Conservation (phyloP, 2,797 vertebrate species). For the Lagorchestes hirsutus region DNA sequence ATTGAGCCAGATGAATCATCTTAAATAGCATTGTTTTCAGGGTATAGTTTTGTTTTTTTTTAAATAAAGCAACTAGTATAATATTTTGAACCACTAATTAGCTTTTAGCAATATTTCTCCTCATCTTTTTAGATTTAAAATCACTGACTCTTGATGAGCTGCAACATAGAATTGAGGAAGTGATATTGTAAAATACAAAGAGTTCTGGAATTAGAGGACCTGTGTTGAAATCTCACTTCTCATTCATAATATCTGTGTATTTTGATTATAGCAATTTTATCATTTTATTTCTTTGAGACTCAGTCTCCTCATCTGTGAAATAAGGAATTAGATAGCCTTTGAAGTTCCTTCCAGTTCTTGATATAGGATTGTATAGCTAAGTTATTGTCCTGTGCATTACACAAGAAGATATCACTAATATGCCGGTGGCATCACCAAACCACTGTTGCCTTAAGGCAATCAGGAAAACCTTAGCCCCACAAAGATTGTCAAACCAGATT, state of each 20-base stretch:
- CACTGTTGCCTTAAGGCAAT: slow-evolving; percentile 70
- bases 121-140: slow-evolving; percentile 30
- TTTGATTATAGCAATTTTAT: too few species aligned
- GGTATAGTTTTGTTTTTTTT: neutral
- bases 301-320: neutral
- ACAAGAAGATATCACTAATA: slow-evolving; percentile 22
- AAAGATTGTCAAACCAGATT: slow-evolving; percentile 26
- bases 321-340: neutral
- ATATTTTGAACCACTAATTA: slow-evolving; percentile 40
- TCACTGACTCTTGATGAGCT: slow-evolving; percentile 8
- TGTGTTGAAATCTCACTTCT: neutral
- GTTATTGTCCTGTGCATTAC: slow-evolving; percentile 12
- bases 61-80: slow-evolving; percentile 25
- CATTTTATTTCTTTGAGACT: too few species aligned
- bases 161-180: neutral
- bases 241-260: neutral
- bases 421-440: slow-evolving; percentile 48
- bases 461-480: slow-evolving; percentile 26
- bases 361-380: neutral
- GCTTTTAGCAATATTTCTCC: neutral
- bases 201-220: neutral
- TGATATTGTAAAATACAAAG: neutral
- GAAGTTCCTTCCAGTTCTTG: neutral
- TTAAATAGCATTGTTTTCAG: slow-evolving; percentile 32
- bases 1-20: slow-evolving; percentile 23